These are phyloP conservation scores for Stomorhina lunata DNA, from an alignment of 2,888 invertebrate species.

Conservation along the genomic window DNA sequence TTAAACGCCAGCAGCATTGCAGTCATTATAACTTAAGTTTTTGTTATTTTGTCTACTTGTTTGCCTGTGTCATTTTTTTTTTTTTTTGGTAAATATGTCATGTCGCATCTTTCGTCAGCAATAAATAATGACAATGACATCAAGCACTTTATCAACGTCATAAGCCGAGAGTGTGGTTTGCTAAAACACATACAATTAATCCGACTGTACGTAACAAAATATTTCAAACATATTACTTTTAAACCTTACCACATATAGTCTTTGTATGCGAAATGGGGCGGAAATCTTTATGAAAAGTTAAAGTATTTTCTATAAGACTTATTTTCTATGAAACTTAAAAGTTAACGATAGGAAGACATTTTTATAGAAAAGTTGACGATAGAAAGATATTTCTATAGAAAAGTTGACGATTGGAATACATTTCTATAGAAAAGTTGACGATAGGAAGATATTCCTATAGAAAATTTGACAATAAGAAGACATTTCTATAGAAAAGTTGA, in stretches of 20 bases:
- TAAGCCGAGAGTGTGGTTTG: constrained; percentile 28
- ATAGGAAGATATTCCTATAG: no score
- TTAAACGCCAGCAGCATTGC: not conserved
- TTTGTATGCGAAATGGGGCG: no score
- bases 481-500: no score
- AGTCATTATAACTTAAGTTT: not conserved
- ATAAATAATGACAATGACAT: constrained; percentile 42
- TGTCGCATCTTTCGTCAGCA: constrained; percentile 13
- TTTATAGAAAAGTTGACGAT: not conserved
- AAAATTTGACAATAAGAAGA: no score
- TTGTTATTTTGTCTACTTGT: constrained; percentile 7
- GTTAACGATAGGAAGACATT: not conserved
- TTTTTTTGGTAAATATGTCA: not conserved
- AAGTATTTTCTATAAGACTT: no score
- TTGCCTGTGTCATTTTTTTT: not conserved
- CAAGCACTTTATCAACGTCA: constrained; percentile 56
- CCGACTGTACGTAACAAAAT: not conserved
- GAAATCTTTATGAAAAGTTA: no score
- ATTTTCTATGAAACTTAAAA: no score
- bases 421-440: no score
- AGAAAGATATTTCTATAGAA: no score
- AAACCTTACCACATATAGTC: no score
- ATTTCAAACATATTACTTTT: not conserved
- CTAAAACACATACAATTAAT: no score
- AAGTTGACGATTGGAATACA: no score